Percentiles rank a stretch among this genome's conserved stretches.
These are phyloP conservation scores for Calliphora vicina DNA, from an alignment of 1,140 invertebrate genomes.

Conservation along the genomic window DNA sequence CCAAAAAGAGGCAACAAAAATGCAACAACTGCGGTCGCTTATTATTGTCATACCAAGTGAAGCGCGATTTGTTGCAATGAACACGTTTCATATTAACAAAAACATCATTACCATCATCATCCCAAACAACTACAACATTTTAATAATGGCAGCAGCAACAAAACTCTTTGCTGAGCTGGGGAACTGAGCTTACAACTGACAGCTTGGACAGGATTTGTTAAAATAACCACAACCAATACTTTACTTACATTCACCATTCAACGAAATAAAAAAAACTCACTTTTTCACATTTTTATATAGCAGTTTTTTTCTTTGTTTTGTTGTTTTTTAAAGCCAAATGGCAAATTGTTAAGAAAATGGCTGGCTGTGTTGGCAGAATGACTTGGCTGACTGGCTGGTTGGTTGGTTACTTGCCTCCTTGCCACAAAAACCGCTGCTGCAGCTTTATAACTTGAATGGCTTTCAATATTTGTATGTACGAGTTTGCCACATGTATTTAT, in stretches of 20 bases:
- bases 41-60: background rate
- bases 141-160: constrained; percentile 7
- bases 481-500: too few relatives aligned
- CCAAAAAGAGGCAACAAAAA: background rate
- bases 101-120: too few relatives aligned
- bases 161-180: background rate
- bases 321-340: constrained; percentile 14
- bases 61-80: background rate
- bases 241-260: constrained; percentile 20
- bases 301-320: too few relatives aligned
- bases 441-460: background rate
- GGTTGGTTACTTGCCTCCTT: background rate
- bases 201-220: background rate
- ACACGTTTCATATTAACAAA: constrained; percentile 34
- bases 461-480: background rate
- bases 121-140: background rate
- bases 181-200: too few relatives aligned
- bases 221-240: constrained; percentile 22
- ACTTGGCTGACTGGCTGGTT: background rate
- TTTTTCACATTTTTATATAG: background rate
- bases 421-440: background rate
- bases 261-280: background rate
- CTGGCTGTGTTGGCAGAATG: background rate
- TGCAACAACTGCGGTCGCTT: background rate
- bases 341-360: constrained; percentile 34